These are phyloP conservation scores for Haemorhous mexicanus DNA, from an alignment of 2,113 vertebrate species.

Conservation along the genomic window DNA sequence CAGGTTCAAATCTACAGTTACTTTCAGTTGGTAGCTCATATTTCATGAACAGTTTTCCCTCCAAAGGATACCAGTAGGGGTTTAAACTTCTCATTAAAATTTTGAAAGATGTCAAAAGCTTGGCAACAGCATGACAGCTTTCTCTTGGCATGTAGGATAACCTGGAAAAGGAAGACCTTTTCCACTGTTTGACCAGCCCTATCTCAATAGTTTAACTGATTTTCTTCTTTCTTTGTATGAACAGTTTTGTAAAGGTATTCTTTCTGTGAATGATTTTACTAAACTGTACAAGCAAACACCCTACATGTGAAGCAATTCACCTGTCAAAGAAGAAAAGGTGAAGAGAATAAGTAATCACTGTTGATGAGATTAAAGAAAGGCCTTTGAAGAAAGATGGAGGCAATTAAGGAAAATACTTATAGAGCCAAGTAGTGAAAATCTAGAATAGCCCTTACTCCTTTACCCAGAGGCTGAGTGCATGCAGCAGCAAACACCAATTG, in stretches of 20 bases:
- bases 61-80: neutral
- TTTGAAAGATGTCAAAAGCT: constrained; percentile 4
- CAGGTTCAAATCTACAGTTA: neutral
- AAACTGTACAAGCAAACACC: neutral
- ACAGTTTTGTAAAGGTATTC: no score
- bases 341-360: neutral
- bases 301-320: neutral
- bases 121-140: neutral
- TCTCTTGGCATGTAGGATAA: neutral
- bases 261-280: neutral
- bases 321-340: neutral
- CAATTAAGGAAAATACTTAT: neutral
- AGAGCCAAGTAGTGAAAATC: neutral
- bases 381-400: neutral
- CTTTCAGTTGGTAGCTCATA: neutral
- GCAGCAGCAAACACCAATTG: neutral
- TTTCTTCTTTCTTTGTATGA: neutral
- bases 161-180: neutral
- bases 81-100: constrained; percentile 17
- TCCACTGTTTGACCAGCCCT: neutral
- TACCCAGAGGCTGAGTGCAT: neutral
- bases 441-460: neutral
- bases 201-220: neutral
- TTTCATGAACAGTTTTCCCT: constrained; percentile 26
- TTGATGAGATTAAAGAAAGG: neutral